Evolutionary conservation across 2,113 vertebrate genomes (phyloP).

Genomic region (Phrynosoma platyrhinos): DNA sequence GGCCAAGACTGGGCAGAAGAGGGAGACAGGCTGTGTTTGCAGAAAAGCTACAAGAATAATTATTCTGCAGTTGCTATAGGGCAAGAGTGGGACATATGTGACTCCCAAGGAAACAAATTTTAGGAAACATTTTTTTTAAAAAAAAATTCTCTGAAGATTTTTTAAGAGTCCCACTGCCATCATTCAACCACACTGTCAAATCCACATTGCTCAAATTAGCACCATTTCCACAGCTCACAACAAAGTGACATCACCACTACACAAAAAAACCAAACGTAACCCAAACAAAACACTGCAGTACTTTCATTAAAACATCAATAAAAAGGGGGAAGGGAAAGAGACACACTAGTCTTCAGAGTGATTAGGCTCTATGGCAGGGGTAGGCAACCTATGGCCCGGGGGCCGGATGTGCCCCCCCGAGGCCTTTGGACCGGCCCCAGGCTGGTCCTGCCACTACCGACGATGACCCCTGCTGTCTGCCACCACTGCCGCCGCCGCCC

Average conservation of each 20-base stretch:
- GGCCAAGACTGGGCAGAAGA: slow-evolving; percentile 15
- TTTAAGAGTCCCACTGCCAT: too few species aligned
- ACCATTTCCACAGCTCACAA: background rate
- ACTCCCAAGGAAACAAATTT: too few species aligned
- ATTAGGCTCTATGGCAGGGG: background rate
- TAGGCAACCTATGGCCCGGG: too few species aligned
- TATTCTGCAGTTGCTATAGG: background rate
- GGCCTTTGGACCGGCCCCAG: too few species aligned
- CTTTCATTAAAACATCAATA: background rate
- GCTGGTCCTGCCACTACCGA: too few species aligned
- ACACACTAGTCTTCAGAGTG: background rate
- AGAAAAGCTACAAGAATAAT: background rate
- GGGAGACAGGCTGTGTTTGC: background rate
- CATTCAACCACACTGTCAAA: background rate
- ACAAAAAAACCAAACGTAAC: background rate
- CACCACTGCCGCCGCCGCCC: too few species aligned
- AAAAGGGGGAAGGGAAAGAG: background rate
- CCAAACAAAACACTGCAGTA: too few species aligned
- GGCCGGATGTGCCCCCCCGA: too few species aligned
- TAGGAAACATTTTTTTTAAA: too few species aligned
- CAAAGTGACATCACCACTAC: background rate
- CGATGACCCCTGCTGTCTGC: too few species aligned
- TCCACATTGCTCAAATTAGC: background rate
- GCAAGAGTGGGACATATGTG: background rate
- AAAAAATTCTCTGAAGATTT: too few species aligned